phyloP scores from a whole-genome alignment of 64 coral and sea anemone species.

The Stichodactyla helianthus region DNA sequence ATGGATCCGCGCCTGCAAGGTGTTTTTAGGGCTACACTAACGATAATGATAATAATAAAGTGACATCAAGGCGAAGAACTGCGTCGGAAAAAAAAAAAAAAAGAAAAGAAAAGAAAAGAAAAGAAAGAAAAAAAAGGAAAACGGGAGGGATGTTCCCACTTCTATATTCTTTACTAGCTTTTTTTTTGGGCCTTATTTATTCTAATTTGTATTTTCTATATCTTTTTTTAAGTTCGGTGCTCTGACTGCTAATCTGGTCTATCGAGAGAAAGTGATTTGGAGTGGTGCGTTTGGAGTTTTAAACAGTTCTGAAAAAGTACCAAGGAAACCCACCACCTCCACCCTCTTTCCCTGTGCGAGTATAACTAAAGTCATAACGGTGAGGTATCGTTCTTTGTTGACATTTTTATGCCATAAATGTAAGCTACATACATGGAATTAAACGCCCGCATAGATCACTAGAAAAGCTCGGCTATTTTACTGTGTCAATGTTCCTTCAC shows the following conservation, averaged over 20 bases:
- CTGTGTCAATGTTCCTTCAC: too few relatives aligned
- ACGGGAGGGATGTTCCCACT: neutral
- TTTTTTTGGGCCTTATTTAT: neutral
- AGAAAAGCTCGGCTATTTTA: too few relatives aligned
- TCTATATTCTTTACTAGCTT: neutral
- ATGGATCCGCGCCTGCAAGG: too few relatives aligned
- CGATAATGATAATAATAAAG: too few relatives aligned
- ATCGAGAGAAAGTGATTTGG: constrained; percentile 67
- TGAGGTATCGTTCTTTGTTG: constrained; percentile 15
- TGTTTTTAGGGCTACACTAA: too few relatives aligned
- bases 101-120: too few relatives aligned
- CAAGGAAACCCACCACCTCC: neutral
- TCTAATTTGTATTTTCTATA: neutral
- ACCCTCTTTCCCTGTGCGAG: constrained; percentile 55
- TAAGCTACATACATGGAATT: too few relatives aligned
- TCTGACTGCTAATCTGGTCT: constrained; percentile 42
- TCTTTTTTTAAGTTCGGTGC: neutral
- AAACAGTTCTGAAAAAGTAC: constrained; percentile 8
- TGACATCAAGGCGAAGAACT: too few relatives aligned
- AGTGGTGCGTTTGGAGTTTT: constrained; percentile 36
- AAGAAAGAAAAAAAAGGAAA: too few relatives aligned
- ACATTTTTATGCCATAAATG: too few relatives aligned
- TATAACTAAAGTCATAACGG: constrained; percentile 73
- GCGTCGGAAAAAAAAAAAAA: too few relatives aligned
- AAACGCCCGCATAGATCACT: too few relatives aligned